These are phyloP conservation scores for Anguilla anguilla DNA, from an alignment of 2,797 vertebrate genomes.

Conservation along the genomic window DNA sequence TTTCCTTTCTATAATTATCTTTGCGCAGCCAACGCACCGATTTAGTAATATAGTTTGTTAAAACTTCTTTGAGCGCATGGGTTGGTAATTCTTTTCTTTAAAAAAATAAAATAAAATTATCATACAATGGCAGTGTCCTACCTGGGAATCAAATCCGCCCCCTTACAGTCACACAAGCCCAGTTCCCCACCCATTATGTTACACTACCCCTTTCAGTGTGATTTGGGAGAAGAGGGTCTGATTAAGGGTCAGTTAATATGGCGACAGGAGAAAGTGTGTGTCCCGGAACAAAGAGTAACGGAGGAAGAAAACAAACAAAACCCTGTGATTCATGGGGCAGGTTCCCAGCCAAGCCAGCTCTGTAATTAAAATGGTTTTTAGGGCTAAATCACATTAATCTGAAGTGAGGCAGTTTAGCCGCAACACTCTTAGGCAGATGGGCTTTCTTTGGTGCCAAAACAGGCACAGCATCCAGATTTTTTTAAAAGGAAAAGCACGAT, in stretches of 20 bases:
- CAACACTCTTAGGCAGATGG: neutral
- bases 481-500: neutral
- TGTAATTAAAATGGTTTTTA: neutral
- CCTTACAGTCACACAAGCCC: too few species aligned
- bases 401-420: neutral
- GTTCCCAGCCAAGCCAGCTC: neutral
- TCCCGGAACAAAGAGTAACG: neutral
- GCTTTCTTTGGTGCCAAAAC: neutral
- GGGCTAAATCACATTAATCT: conserved; percentile 5
- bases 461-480: neutral
- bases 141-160: too few species aligned
- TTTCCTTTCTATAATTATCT: too few species aligned
- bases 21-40: too few species aligned
- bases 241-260: neutral
- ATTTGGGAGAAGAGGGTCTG: neutral
- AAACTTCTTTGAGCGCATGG: too few species aligned
- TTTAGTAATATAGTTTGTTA: too few species aligned
- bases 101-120: too few species aligned
- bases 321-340: neutral
- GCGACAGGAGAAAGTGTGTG: neutral
- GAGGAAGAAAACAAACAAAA: neutral
- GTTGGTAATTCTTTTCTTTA: too few species aligned
- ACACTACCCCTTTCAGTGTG: neutral
- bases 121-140: too few species aligned
- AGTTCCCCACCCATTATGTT: too few species aligned